Base-by-base conservation (phyloP, 1,140 invertebrate genomes). In the Bombus pyrosoma region DNA sequence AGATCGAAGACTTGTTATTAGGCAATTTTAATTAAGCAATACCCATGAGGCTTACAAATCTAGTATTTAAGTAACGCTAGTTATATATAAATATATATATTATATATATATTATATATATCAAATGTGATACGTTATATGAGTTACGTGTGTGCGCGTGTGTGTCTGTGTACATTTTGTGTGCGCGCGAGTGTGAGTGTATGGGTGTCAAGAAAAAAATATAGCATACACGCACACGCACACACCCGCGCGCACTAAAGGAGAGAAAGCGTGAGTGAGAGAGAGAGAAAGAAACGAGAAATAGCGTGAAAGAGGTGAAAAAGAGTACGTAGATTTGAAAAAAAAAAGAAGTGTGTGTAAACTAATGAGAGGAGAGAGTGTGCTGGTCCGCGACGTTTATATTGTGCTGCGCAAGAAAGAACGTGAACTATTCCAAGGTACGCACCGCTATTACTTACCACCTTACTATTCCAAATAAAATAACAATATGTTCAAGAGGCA, bases 341-440 rank as follows among this genome's bases (percentile, higher is more conserved):
- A 43, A 41, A 83, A 78, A 66, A 37, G 41, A 66, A 37, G 41
- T 74, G 71, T 75, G 66, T 78, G 81, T 79, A 69, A 81, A 75
- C 77, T 79, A 47, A 79, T 81, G 86, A 88, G 81, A 82, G 86
- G 91, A 90, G 90, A 93, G 91, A 93, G 92, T 93, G 93, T 92
- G 93, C 91, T 94, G 90, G 93, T 93, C 91, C 93, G 94, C 93
- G 95, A 95, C 93, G 94, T 95, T 95, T 95, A 95, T 95, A 95
- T 95, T 95, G 94, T 95, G 95, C 94, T 95, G 93, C 94, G 94
- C 93, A 95, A 95, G 94, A 95, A 95, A 95, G 94, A 95, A 95
- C 94, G 94, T 95, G 94, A 95, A 95, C 95, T 93, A 95, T 95
- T 95, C 94, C 95, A 95, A 95, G 95, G 94, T 95, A 95, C 94